Conservation (phyloP, 2,888 invertebrate genomes). For the Phalera bucephala region DNA sequence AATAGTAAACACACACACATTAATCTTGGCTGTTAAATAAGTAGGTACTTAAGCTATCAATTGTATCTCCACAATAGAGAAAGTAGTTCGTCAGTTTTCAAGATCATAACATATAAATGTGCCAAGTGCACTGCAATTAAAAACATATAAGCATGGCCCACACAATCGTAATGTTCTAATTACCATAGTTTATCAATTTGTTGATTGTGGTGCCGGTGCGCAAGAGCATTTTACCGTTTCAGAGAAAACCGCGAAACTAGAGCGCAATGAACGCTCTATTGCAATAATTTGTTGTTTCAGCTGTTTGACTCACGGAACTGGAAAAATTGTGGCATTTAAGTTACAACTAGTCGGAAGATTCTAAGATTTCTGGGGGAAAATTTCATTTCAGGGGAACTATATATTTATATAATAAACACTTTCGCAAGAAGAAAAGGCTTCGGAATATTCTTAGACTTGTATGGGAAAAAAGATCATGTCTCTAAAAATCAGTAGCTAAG, state of each 20-base stretch:
- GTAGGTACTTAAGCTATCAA: not conserved
- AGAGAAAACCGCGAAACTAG: constrained; percentile 33
- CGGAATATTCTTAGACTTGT: too few species aligned
- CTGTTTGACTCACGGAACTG: constrained; percentile 3
- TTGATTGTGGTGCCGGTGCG: constrained; percentile 1
- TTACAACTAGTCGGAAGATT: too few species aligned
- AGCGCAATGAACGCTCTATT: constrained; percentile 17
- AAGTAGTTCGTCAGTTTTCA: constrained; percentile 13
- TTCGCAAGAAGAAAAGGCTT: too few species aligned
- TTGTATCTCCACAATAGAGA: constrained; percentile 12
- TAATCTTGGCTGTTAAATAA: not conserved
- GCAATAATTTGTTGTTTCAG: constrained; percentile 14
- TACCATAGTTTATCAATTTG: constrained; percentile 14
- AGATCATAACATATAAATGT: not conserved
- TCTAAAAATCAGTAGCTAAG: too few species aligned
- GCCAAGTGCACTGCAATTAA: constrained; percentile 6
- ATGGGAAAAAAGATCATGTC: too few species aligned
- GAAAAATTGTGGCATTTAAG: not conserved
- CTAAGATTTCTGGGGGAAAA: too few species aligned
- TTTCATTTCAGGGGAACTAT: too few species aligned
- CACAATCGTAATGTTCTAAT: constrained; percentile 1
- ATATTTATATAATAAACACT: too few species aligned
- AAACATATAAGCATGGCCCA: not conserved
- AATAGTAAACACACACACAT: too few species aligned
- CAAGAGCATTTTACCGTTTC: constrained; percentile 11